A percentile compares a stretch with the other conserved stretches of the same genome.
phyloP scores from a whole-genome alignment of 2,888 invertebrate genomes.

The Cheilosia pagana region DNA sequence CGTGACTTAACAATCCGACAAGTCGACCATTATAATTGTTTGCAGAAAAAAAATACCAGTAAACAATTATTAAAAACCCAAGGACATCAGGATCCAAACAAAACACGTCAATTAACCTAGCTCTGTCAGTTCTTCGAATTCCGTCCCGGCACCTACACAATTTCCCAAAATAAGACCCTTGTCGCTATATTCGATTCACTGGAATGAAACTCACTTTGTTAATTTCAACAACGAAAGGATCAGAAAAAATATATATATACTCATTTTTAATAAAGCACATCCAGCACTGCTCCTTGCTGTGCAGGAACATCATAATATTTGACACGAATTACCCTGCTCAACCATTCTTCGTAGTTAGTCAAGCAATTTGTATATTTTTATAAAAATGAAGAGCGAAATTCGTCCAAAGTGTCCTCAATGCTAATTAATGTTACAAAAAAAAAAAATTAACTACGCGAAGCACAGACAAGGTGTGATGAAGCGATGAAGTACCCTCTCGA shows the following conservation, averaged over 20 bases:
- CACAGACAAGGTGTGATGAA: neutral
- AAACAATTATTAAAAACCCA: no score
- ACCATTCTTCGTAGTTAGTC: constrained; percentile 18
- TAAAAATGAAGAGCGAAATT: constrained; percentile 18
- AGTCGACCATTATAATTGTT: no score
- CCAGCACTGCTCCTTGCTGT: constrained; percentile 21
- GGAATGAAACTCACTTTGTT: constrained; percentile 38
- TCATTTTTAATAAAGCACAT: neutral
- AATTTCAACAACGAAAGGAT: constrained; percentile 37
- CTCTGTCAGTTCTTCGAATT: neutral
- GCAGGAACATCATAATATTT: constrained; percentile 29
- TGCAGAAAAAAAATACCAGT: no score
- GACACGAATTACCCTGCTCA: constrained; percentile 22
- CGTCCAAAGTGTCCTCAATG: constrained; percentile 54
- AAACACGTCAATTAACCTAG: neutral
- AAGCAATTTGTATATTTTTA: constrained; percentile 30
- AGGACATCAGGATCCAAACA: neutral
- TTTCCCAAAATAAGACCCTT: constrained; percentile 9
- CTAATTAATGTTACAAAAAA: constrained; percentile 62
- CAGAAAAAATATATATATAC: constrained; percentile 24
- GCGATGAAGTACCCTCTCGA: constrained; percentile 31
- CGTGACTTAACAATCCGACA: no score
- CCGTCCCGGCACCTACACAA: neutral
- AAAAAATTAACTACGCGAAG: constrained; percentile 9
- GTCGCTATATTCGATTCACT: constrained; percentile 33